Conservation (phyloP, 1,140 invertebrate species). For the Orius insidiosus region DNA sequence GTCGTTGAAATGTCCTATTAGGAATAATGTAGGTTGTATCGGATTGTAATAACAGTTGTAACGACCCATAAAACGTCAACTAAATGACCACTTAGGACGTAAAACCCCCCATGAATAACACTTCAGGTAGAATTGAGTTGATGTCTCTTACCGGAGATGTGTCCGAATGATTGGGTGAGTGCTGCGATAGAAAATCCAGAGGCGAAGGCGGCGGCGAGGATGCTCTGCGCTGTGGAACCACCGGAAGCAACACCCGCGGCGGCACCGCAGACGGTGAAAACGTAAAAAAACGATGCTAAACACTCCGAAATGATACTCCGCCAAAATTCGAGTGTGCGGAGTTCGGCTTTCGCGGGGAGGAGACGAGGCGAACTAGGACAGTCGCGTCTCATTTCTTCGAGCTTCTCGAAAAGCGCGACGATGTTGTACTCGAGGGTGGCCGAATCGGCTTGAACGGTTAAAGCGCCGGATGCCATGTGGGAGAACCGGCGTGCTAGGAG, state of each 20-base stretch:
- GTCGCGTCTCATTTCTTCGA: slow-evolving; percentile 41
- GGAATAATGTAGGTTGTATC: too few relatives aligned
- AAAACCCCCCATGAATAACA: too few relatives aligned
- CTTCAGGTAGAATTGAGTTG: too few relatives aligned
- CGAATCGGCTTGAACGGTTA: slow-evolving; percentile 21
- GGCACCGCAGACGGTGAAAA: slow-evolving; percentile 66
- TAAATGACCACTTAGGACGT: too few relatives aligned
- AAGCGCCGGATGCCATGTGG: slow-evolving; percentile 8
- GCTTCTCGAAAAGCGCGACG: slow-evolving; percentile 50
- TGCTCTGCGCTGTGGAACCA: slow-evolving; percentile 33
- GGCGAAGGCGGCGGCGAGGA: slow-evolving; percentile 47
- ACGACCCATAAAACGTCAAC: too few relatives aligned
- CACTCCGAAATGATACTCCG: slow-evolving; percentile 72
- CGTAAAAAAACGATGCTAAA: slow-evolving; percentile 66
- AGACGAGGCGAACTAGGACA: slow-evolving; percentile 18
- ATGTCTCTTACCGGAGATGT: slow-evolving; percentile 55
- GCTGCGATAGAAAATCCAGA: slow-evolving; percentile 68
- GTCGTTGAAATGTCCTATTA: too few relatives aligned
- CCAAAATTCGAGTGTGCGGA: slow-evolving; percentile 76
- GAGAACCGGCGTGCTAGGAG: too few relatives aligned
- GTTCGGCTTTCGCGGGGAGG: slow-evolving; percentile 48
- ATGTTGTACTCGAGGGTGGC: slow-evolving; percentile 41
- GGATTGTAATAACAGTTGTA: too few relatives aligned
- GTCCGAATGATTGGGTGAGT: slow-evolving; percentile 65
- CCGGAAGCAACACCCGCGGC: slow-evolving; percentile 44